These are phyloP conservation scores for Danionella dracula DNA, from an alignment of 2,797 vertebrate genomes.

Conservation along the genomic window DNA sequence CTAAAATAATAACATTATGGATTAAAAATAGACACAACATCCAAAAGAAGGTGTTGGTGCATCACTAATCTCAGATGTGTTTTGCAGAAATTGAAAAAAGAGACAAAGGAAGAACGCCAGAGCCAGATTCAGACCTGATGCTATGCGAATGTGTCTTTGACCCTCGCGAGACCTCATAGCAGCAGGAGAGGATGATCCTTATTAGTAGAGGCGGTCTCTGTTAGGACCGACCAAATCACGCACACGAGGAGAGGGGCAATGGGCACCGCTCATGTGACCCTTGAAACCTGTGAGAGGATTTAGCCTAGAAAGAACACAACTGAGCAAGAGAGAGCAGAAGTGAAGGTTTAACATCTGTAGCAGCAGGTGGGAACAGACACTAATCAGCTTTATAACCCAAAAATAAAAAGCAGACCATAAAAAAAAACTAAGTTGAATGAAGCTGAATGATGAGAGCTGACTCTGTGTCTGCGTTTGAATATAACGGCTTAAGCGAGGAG, in stretches of 20 bases:
- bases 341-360: conserved; percentile 17
- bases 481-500: conserved; percentile 24
- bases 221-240: conserved; percentile 64
- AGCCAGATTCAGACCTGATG: conserved; percentile 8
- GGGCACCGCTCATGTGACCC: conserved; percentile 22
- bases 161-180: conserved; percentile 56
- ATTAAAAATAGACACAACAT: too few relatives aligned
- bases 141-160: conserved; percentile 37
- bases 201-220: conserved; percentile 56
- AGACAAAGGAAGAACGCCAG: background rate
- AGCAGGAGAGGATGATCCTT: conserved; percentile 65
- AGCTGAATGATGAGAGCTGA: background rate
- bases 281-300: conserved; percentile 12
- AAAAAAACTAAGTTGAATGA: background rate
- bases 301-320: background rate
- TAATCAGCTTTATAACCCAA: conserved; percentile 19
- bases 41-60: too few relatives aligned
- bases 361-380: conserved; percentile 26
- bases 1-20: too few relatives aligned
- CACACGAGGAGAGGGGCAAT: background rate
- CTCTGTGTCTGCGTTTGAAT: conserved; percentile 22
- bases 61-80: too few relatives aligned
- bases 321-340: background rate
- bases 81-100: background rate
- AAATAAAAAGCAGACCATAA: background rate